Evolutionary conservation across 2,113 vertebrate species (phyloP).

Genomic region (Nothoprocta pentlandii): DNA sequence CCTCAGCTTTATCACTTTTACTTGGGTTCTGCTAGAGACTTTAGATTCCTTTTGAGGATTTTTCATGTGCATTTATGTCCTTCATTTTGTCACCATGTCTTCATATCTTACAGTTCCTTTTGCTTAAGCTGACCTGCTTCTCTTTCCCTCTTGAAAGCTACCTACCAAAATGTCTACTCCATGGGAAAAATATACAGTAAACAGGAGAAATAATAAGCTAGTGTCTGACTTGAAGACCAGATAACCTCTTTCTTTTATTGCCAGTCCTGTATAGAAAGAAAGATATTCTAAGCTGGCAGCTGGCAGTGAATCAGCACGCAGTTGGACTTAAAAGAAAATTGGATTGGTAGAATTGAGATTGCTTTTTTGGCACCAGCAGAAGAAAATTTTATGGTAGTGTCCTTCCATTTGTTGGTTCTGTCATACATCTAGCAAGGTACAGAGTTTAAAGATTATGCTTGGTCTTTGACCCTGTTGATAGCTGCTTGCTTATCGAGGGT

Average conservation of each 20-base stretch:
- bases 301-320: rapidly evolving
- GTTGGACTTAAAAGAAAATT: background rate
- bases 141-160: background rate
- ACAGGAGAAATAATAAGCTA: rapidly evolving
- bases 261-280: background rate
- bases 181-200: rapidly evolving
- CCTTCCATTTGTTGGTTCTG: background rate
- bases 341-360: background rate
- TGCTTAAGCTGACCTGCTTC: background rate
- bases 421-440: background rate
- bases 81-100: background rate
- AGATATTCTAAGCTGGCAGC: background rate
- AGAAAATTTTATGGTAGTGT: background rate
- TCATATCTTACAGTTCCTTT: background rate
- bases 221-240: background rate
- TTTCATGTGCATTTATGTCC: background rate
- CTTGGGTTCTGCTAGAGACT: rapidly evolving
- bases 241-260: background rate
- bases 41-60: rapidly evolving
- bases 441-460: background rate
- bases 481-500: background rate
- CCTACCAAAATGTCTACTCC: background rate
- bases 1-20: background rate
- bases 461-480: background rate
- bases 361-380: background rate